Conservation (phyloP, 2,797 vertebrate species). For the Sebastes variabilis region DNA sequence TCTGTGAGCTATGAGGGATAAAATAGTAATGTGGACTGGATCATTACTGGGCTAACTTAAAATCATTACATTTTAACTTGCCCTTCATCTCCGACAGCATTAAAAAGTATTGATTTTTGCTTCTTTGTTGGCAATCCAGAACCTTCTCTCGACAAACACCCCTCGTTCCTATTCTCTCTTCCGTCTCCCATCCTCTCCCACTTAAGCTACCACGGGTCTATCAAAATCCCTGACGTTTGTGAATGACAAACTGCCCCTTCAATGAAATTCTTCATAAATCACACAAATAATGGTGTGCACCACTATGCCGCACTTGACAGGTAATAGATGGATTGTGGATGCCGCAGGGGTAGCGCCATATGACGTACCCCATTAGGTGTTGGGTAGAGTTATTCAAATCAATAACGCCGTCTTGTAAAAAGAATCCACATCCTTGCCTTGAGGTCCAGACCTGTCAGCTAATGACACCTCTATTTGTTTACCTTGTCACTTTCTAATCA, state of each 20-base stretch:
- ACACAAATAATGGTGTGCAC: constrained; percentile 74
- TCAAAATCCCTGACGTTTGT: constrained; percentile 54
- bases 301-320: constrained; percentile 76
- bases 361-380: constrained; percentile 78
- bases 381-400: constrained; percentile 79
- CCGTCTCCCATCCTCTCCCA: constrained; percentile 19
- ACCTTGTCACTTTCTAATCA: constrained; percentile 50
- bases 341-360: constrained; percentile 75
- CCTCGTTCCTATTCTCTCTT: constrained; percentile 30
- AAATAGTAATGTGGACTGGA: constrained; percentile 78
- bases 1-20: constrained; percentile 71
- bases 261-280: constrained; percentile 87
- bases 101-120: constrained; percentile 74
- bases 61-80: constrained; percentile 83
- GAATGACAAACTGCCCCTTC: constrained; percentile 83
- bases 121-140: background rate
- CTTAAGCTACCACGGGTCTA: constrained; percentile 3
- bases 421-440: constrained; percentile 48
- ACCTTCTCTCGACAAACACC: background rate
- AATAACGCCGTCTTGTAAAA: constrained; percentile 65
- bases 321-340: constrained; percentile 84
- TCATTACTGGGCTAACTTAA: constrained; percentile 70
- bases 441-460: constrained; percentile 58
- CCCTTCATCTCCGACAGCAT: constrained; percentile 69
- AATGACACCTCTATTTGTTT: constrained; percentile 70